phyloP scores from a whole-genome alignment of 2,797 vertebrate genomes.

The Emys orbicularis region DNA sequence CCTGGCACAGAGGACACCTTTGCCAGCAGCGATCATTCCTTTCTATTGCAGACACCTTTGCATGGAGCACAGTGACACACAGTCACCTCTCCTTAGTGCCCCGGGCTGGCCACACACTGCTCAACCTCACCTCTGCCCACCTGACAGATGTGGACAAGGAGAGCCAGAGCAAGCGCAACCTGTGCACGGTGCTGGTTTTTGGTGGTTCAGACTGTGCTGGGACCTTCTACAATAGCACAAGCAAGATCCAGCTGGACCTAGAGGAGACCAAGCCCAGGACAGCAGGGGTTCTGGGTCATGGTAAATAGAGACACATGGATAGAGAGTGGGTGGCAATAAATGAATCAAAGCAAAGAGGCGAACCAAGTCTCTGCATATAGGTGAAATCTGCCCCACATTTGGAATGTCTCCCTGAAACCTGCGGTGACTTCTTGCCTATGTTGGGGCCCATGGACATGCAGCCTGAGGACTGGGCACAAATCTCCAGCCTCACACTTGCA shows the following conservation, averaged over 20 bases:
- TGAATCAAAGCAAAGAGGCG: neutral
- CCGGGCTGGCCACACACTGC: constrained; percentile 89
- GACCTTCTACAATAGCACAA: constrained; percentile 86
- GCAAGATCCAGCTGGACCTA: constrained; percentile 75
- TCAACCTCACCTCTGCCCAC: constrained; percentile 74
- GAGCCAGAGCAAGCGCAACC: constrained; percentile 44
- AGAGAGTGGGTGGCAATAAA: constrained; percentile 41
- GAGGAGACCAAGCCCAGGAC: neutral
- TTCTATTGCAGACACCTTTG: constrained; percentile 83
- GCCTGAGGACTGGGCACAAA: neutral
- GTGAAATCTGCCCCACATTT: neutral
- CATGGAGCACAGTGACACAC: constrained; percentile 85
- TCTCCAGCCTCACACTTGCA: neutral
- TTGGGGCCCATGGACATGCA: neutral
- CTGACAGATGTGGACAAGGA: constrained; percentile 64
- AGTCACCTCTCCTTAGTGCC: constrained; percentile 82
- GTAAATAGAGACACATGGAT: neutral
- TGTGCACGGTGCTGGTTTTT: constrained; percentile 84
- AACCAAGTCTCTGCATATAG: neutral
- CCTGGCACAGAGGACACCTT: neutral
- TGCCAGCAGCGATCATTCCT: neutral
- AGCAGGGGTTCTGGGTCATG: neutral
- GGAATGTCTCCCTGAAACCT: neutral
- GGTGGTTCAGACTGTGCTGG: constrained; percentile 90
- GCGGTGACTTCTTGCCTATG: neutral